phyloP scores from a whole-genome alignment of 2,113 vertebrate genomes.

The Oncorhynchus masou region DNA sequence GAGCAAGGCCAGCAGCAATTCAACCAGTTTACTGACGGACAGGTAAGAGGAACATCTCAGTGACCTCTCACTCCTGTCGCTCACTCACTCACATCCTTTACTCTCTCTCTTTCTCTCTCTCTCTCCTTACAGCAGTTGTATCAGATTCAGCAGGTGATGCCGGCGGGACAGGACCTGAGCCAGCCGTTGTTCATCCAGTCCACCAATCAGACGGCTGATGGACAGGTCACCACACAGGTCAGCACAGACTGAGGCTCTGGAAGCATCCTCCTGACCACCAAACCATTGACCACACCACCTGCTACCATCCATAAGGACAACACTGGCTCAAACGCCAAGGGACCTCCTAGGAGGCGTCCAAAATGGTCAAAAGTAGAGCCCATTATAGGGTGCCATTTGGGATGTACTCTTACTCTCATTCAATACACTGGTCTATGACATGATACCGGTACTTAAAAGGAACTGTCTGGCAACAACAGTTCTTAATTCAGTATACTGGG shows the following conservation, averaged over 20 bases:
- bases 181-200: conserved; percentile 99
- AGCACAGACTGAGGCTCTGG: conserved; percentile 82
- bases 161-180: conserved; percentile 91
- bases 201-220: conserved; percentile 85
- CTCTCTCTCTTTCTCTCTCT: not conserved
- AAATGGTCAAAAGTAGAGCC: no score
- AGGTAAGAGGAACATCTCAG: conserved; percentile 73
- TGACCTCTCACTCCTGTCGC: not conserved
- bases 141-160: conserved; percentile 99
- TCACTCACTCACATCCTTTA: no score
- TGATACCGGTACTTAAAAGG: not conserved
- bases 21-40: conserved; percentile 97
- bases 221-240: conserved; percentile 92
- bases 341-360: conserved; percentile 23
- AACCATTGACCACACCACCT: not conserved
- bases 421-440: conserved; percentile 18
- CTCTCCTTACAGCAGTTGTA: conserved; percentile 84
- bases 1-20: conserved; percentile 97
- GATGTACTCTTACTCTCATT: no score
- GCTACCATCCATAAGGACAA: not conserved
- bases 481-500: conserved; percentile 41
- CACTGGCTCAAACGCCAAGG: not conserved
- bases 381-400: no score
- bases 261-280: conserved; percentile 27
- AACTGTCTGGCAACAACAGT: conserved; percentile 33